Evolutionary conservation across 2,797 vertebrate genomes (phyloP), one percentile per base, ranked within the genome.

Genomic region (Lutjanus campechanus): DNA sequence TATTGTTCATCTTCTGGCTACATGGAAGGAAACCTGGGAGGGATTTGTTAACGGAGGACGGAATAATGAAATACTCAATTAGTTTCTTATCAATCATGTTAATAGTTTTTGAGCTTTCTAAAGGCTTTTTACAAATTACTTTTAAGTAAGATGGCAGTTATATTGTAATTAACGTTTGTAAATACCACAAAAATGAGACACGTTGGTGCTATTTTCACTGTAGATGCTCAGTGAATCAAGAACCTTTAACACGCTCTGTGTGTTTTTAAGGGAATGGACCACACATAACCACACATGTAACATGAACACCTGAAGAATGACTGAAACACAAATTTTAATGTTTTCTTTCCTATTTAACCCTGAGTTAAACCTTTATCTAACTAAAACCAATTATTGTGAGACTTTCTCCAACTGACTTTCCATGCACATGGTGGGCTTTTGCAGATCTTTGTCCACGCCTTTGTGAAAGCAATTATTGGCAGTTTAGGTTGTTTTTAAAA

Each of bases 1-100:
- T 84, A 90, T 85, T 92, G 82, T 93, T 88, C 83, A 80, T 92
- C 88, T 69, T 89, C 83, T 70, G 81, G 84, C 61, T 46, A 68
- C 82, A 84, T 11, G 55, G 70, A 88, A 84, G 84, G 81, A 86
- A 86, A 89, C 78, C 85, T 81, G 69, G 77, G 78, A 87, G 69
- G 89, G 86, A 88, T 89, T 89, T 90, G 85, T 85, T 67, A 89
- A 87, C 60, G 5, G 25, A 43, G 64, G 68, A 78, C 56, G 55
- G 73, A 90, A 88, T 82, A 81, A 83, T 87, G 78, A 86, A 85
- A 82, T 75, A 90, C 53, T 89, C 63, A 78, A 64, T 85, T 85
- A 81, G 60, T 78, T 82, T 82, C 59, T 71, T 36, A 83, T 88
- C 67, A 86, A 67, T 70, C 51, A 20, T 29, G 5, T 46, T 77